These are phyloP conservation scores for Apamea sordens DNA, from an alignment of 2,888 invertebrate genomes.

Conservation along the genomic window DNA sequence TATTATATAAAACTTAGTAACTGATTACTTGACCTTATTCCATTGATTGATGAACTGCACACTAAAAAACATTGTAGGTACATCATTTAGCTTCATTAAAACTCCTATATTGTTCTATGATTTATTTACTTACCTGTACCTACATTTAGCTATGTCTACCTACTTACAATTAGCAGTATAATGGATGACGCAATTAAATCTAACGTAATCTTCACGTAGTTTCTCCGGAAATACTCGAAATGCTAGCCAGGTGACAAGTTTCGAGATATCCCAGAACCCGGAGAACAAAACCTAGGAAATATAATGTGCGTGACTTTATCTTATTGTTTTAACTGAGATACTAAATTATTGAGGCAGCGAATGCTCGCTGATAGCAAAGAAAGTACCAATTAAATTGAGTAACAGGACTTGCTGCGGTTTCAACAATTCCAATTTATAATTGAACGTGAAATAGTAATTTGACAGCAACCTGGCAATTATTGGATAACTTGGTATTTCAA, in stretches of 20 bases:
- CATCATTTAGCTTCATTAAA: conserved; percentile 39
- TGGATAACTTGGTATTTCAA: conserved; percentile 11
- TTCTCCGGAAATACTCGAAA: conserved; percentile 60
- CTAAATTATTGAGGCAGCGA: conserved; percentile 51
- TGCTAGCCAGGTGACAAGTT: conserved; percentile 54
- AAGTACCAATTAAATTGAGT: conserved; percentile 43
- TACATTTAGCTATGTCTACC: conserved; percentile 11
- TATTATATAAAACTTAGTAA: conserved; percentile 56
- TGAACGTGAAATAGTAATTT: conserved; percentile 28
- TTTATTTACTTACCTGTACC: conserved; percentile 25
- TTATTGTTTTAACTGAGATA: conserved; percentile 50
- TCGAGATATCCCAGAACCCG: conserved; percentile 53
- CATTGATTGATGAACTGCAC: conserved; percentile 54
- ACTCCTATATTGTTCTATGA: conserved; percentile 40
- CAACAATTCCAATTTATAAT: conserved; percentile 20
- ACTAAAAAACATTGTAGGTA: conserved; percentile 23
- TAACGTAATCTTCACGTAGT: conserved; percentile 50
- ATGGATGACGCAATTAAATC: conserved; percentile 54
- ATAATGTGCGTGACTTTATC: conserved; percentile 58
- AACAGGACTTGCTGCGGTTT: background rate
- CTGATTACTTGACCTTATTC: conserved; percentile 55
- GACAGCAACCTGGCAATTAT: conserved; percentile 36
- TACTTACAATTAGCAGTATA: conserved; percentile 22
- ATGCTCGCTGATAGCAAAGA: conserved; percentile 33
- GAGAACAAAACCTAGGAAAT: conserved; percentile 62